Conservation (phyloP, 2,888 invertebrate species). For the Meteorus colon region DNA sequence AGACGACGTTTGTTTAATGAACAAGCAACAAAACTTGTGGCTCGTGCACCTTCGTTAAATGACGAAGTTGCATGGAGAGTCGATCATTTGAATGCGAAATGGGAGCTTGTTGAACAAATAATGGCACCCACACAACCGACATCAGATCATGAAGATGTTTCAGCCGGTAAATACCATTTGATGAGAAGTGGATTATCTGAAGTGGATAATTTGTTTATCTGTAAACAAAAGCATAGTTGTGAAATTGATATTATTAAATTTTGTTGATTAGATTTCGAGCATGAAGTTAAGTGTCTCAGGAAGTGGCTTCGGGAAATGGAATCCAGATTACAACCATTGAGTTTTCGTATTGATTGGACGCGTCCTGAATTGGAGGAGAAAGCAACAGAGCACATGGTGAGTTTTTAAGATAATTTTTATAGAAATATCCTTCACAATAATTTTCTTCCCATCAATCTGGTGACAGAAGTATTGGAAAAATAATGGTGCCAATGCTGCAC, state of each 20-base stretch:
- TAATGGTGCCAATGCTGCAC: too few species aligned
- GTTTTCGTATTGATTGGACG: conserved; percentile 82
- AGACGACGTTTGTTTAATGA: conserved; percentile 85
- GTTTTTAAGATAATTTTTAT: conserved; percentile 64
- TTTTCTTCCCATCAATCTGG: conserved; percentile 17
- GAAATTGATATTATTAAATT: conserved; percentile 14
- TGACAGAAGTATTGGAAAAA: neutral
- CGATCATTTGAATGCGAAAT: conserved; percentile 84
- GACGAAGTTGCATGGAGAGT: conserved; percentile 84
- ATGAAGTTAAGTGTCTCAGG: conserved; percentile 84
- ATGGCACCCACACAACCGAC: conserved; percentile 77
- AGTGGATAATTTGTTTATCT: neutral
- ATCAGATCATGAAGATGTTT: conserved; percentile 69
- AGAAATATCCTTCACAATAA: neutral
- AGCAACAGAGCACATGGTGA: conserved; percentile 89
- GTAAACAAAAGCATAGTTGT: neutral
- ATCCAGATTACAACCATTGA: conserved; percentile 83
- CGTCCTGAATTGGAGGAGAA: conserved; percentile 85
- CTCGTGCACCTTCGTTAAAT: conserved; percentile 77
- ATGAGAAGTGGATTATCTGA: neutral
- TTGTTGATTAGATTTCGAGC: conserved; percentile 79
- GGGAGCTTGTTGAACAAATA: conserved; percentile 84
- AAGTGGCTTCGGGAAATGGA: conserved; percentile 93
- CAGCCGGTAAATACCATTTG: conserved; percentile 64
- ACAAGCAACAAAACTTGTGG: conserved; percentile 83